Conservation (phyloP, 2,113 vertebrate species). For the Anhinga anhinga region DNA sequence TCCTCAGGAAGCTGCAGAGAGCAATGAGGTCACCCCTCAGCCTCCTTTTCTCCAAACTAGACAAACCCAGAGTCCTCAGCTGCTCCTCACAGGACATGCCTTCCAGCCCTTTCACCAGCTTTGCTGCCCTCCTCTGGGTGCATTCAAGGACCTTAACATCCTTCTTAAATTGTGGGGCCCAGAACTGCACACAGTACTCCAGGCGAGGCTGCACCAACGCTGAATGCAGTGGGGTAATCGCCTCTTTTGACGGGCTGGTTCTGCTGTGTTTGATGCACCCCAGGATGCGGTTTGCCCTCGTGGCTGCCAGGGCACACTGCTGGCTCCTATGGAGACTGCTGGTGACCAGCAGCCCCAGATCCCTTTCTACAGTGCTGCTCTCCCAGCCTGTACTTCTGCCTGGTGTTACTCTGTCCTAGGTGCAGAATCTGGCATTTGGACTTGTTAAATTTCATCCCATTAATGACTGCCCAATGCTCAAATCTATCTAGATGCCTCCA, state of each 20-base stretch:
- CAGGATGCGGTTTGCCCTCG: not conserved
- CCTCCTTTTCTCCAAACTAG: not conserved
- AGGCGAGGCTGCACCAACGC: rapidly evolving
- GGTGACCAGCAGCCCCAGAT: rapidly evolving
- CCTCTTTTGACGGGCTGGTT: not conserved
- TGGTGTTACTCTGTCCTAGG: rapidly evolving
- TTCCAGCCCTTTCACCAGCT: not conserved
- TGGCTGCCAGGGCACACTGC: not conserved
- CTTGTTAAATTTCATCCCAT: not conserved
- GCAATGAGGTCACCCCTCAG: not conserved
- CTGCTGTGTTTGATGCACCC: not conserved
- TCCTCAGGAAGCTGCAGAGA: not conserved
- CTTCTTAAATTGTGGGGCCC: not conserved
- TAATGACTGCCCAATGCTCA: not conserved
- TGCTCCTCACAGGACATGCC: not conserved
- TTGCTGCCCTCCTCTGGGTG: not conserved
- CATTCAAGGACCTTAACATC: not conserved
- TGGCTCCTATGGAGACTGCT: not conserved
- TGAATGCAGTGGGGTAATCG: not conserved
- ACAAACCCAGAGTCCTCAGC: not conserved
- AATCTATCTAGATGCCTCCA: not conserved
- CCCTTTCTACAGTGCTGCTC: not conserved
- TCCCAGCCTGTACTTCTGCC: rapidly evolving
- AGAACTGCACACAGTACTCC: not conserved
- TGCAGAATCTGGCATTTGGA: not conserved